Percentiles rank a stretch among this genome's conserved stretches.
phyloP scores from a whole-genome alignment of 2,797 vertebrate genomes.

The Helarctos malayanus region DNA sequence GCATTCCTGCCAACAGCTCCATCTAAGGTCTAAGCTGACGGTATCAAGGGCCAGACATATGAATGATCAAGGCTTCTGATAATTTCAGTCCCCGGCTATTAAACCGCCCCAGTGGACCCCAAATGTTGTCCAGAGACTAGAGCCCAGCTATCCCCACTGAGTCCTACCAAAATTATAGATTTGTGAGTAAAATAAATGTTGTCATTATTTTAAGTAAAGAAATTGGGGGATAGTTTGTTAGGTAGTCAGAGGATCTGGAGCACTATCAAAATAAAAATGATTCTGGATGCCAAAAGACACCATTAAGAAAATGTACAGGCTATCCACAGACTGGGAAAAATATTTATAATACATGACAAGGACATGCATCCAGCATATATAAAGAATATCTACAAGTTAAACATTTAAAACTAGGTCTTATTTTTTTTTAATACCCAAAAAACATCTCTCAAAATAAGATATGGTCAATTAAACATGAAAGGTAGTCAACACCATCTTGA shows the following conservation, averaged over 20 bases:
- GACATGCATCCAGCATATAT: background rate
- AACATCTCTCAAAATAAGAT: background rate
- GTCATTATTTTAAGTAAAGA: slow-evolving; percentile 24
- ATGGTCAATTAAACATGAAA: slow-evolving; percentile 51
- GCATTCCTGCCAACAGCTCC: background rate
- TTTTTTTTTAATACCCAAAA: slow-evolving; percentile 34
- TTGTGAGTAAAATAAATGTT: slow-evolving; percentile 15
- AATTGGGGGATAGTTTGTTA: background rate
- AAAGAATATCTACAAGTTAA: slow-evolving; percentile 44
- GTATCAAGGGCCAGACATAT: background rate
- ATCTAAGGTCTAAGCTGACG: background rate
- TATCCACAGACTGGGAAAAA: background rate
- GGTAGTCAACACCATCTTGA: background rate
- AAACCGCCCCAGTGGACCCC: background rate
- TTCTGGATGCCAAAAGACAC: slow-evolving; percentile 19
- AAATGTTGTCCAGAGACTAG: background rate
- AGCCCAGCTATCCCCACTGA: background rate
- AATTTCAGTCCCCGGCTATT: background rate
- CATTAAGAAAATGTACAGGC: slow-evolving; percentile 27
- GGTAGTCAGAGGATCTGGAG: background rate
- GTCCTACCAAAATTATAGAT: background rate
- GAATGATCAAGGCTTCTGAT: background rate
- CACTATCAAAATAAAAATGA: slow-evolving; percentile 49
- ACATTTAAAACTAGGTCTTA: background rate
- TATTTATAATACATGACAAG: background rate